phyloP scores from a whole-genome alignment of 2,113 vertebrate species.

The Silurus asotus region DNA sequence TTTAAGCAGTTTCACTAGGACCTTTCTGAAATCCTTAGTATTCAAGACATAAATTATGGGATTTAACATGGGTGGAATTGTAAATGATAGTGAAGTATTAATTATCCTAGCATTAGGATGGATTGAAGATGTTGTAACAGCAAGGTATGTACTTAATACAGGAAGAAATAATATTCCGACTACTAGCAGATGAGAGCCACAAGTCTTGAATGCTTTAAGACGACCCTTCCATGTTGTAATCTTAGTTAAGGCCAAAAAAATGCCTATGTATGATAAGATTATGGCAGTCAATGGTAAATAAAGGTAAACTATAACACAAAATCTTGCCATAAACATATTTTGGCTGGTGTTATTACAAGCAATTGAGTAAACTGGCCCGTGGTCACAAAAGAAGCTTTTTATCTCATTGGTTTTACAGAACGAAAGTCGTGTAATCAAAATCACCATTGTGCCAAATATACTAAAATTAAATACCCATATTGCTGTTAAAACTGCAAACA shows the following conservation, averaged over 20 bases:
- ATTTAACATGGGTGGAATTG: conserved; percentile 38
- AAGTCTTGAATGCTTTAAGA: conserved; percentile 63
- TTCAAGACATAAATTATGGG: conserved; percentile 32
- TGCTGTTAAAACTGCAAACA: too few relatives aligned
- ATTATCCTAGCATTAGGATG: conserved; percentile 47
- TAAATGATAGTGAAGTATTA: conserved; percentile 32
- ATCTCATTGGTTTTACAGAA: conserved; percentile 53
- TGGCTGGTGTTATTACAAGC: conserved; percentile 51
- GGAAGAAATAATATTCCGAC: conserved; percentile 59
- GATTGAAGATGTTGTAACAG: neutral
- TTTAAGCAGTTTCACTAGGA: neutral
- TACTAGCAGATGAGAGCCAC: conserved; percentile 62
- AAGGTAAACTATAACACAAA: conserved; percentile 19
- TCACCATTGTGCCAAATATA: neutral
- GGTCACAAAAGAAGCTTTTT: conserved; percentile 57
- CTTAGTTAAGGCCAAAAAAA: conserved; percentile 51
- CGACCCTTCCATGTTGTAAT: conserved; percentile 52
- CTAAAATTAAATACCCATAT: too few relatives aligned
- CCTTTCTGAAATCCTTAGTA: conserved; percentile 3
- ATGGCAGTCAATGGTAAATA: conserved; percentile 41
- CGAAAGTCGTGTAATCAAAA: conserved; percentile 64
- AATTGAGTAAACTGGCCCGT: conserved; percentile 50
- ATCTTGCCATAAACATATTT: conserved; percentile 26
- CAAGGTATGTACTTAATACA: neutral
- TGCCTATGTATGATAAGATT: conserved; percentile 38